A percentile compares a stretch with the other conserved stretches of the same genome.
Conservation (phyloP, 2,888 invertebrate species). For the Eudemis profundana region DNA sequence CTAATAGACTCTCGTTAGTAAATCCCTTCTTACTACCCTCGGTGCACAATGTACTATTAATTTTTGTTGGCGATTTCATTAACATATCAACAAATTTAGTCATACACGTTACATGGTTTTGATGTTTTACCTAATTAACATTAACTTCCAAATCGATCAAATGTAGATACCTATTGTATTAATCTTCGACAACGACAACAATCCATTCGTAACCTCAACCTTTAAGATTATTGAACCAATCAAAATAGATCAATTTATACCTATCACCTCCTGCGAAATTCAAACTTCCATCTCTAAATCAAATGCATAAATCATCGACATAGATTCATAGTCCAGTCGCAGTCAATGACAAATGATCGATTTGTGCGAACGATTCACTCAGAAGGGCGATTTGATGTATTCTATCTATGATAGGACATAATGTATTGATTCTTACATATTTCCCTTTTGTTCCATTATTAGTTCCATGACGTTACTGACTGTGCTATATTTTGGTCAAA, state of each 20-base stretch:
- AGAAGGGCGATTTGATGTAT: too few species aligned
- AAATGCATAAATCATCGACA: slow-evolving; percentile 42
- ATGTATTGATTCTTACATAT: too few species aligned
- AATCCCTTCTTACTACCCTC: too few species aligned
- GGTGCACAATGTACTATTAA: too few species aligned
- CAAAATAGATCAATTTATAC: slow-evolving; percentile 40
- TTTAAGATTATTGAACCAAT: slow-evolving; percentile 58
- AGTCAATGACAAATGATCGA: not conserved
- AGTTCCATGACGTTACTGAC: too few species aligned
- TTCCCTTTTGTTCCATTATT: too few species aligned
- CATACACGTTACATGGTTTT: too few species aligned
- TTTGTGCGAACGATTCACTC: not conserved
- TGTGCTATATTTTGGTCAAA: too few species aligned
- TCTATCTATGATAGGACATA: too few species aligned
- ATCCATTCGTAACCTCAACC: slow-evolving; percentile 55
- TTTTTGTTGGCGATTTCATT: too few species aligned
- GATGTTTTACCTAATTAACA: not conserved
- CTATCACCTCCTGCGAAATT: slow-evolving; percentile 25
- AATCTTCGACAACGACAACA: slow-evolving; percentile 26
- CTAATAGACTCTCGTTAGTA: too few species aligned
- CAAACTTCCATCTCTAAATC: slow-evolving; percentile 23
- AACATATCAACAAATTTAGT: too few species aligned
- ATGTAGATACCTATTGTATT: slow-evolving; percentile 12
- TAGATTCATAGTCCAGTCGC: slow-evolving; percentile 29
- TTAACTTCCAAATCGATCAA: slow-evolving; percentile 1